phyloP scores from a whole-genome alignment of 2,113 vertebrate genomes.

The Calyptommatus sinebrachiatus region DNA sequence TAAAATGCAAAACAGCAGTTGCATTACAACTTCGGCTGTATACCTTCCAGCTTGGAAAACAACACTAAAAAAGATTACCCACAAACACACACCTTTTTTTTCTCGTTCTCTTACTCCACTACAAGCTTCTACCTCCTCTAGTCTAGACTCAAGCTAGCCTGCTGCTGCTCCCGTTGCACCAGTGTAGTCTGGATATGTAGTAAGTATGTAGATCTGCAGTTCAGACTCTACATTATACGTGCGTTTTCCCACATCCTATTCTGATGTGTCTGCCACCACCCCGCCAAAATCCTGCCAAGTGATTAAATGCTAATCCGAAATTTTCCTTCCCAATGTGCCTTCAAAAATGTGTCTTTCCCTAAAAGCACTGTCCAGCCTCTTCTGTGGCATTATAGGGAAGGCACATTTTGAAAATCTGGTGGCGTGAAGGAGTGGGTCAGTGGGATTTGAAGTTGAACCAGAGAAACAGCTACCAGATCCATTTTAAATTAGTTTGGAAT shows the following conservation, averaged over 20 bases:
- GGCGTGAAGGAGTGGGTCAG: background rate
- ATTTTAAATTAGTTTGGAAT: background rate
- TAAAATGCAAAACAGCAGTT: background rate
- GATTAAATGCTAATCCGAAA: too few species aligned
- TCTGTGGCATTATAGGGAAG: background rate
- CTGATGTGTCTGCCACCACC: background rate
- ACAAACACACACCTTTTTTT: accelerated
- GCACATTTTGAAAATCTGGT: background rate
- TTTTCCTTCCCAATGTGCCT: too few species aligned
- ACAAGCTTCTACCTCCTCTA: background rate
- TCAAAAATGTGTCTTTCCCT: too few species aligned
- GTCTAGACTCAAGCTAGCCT: background rate
- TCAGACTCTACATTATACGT: background rate
- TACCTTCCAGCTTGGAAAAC: background rate
- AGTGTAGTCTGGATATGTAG: background rate
- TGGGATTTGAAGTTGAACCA: background rate
- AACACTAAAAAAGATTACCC: background rate
- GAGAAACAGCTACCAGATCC: background rate
- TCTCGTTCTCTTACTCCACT: background rate
- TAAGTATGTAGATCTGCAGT: background rate
- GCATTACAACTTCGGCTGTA: background rate
- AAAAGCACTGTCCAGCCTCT: too few species aligned
- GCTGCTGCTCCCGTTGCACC: background rate
- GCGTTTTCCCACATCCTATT: conserved; percentile 13
- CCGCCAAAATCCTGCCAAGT: background rate